A percentile compares a stretch with the other conserved stretches of the same genome.
Conservation (phyloP, 2,797 vertebrate species). For the Euphonia xanthogaster region DNA sequence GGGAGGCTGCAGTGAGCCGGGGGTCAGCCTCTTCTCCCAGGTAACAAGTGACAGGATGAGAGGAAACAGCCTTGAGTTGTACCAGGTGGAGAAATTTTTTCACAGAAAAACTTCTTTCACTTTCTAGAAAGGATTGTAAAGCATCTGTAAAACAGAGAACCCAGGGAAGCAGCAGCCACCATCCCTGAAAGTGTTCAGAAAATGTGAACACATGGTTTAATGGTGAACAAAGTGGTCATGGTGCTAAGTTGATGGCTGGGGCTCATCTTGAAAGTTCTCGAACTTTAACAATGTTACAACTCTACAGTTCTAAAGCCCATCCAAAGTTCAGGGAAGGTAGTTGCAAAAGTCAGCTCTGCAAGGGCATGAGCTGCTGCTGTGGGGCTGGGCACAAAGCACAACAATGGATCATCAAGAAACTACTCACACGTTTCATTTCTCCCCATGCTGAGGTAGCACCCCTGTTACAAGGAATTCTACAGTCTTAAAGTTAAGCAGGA, state of each 20-base stretch:
- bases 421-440: background rate
- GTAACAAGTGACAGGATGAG: background rate
- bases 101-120: background rate
- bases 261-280: background rate
- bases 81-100: background rate
- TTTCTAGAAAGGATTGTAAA: background rate
- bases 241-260: background rate
- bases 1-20: background rate
- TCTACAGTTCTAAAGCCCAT: background rate
- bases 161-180: background rate
- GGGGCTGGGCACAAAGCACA: background rate
- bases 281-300: background rate
- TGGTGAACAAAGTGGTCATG: fast-evolving
- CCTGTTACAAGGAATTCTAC: background rate
- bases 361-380: background rate
- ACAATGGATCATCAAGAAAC: background rate
- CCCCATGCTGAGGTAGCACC: background rate
- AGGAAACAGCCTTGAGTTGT: background rate
- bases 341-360: background rate
- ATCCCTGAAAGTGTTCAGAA: background rate
- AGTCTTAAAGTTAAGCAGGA: background rate
- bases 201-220: background rate
- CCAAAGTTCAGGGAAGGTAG: background rate
- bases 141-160: background rate
- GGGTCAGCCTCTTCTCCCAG: background rate